Evolutionary conservation across 2,888 invertebrate genomes (phyloP).

Genomic region (Andrena camellia): DNA sequence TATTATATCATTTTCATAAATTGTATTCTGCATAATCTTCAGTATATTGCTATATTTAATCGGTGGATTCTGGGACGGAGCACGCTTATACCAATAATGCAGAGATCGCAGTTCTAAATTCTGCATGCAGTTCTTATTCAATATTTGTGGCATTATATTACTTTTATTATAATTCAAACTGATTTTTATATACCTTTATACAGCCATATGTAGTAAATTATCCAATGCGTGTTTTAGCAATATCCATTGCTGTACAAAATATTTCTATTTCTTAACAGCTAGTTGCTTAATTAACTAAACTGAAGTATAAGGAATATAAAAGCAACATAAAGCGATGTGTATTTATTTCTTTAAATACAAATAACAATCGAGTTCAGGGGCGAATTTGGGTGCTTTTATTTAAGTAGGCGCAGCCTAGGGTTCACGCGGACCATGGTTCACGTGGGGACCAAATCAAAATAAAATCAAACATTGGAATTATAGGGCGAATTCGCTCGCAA

Average conservation of each 20-base stretch:
- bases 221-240: neutral
- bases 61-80: conserved; percentile 19
- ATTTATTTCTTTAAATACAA: conserved; percentile 1
- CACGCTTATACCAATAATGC: conserved; percentile 52
- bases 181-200: conserved; percentile 33
- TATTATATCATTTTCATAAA: conserved; percentile 22
- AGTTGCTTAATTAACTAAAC: conserved; percentile 5
- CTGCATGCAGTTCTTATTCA: conserved; percentile 31
- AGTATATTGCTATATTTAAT: conserved; percentile 31
- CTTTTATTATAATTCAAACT: conserved; percentile 26
- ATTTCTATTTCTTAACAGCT: neutral
- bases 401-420: too few relatives aligned
- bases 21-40: conserved; percentile 30
- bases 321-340: neutral
- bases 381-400: too few relatives aligned
- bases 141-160: conserved; percentile 8
- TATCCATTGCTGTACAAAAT: neutral
- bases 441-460: too few relatives aligned
- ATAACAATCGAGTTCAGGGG: neutral
- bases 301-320: conserved; percentile 39
- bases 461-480: too few relatives aligned
- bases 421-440: too few relatives aligned
- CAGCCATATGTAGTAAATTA: neutral
- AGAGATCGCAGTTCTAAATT: conserved; percentile 46
- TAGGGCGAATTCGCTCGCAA: too few relatives aligned